Evolutionary conservation across 2,797 vertebrate species (phyloP).

Genomic region (Borostomias antarcticus): DNA sequence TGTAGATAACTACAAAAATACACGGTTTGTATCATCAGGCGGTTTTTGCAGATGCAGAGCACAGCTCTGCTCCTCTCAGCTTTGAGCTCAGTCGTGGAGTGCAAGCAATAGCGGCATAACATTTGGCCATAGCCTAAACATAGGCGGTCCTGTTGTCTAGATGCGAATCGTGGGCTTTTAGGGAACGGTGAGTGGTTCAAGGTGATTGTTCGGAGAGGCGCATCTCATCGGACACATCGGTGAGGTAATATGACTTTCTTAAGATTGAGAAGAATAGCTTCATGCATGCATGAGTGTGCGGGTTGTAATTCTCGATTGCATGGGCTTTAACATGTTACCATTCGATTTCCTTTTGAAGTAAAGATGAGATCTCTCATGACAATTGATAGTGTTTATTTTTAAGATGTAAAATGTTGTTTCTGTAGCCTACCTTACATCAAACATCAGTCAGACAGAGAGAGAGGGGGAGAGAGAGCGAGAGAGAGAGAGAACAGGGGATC

Average conservation of each 20-base stretch:
- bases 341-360: slow-evolving; percentile 42
- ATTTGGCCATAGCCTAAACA: slow-evolving; percentile 51
- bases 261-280: slow-evolving; percentile 27
- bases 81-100: slow-evolving; percentile 68
- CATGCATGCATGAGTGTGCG: slow-evolving; percentile 40
- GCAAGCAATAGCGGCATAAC: slow-evolving; percentile 65
- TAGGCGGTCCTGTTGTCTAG: slow-evolving; percentile 60
- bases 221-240: slow-evolving; percentile 53
- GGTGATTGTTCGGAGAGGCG: slow-evolving; percentile 42
- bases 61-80: slow-evolving; percentile 40
- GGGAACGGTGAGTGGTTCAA: slow-evolving; percentile 67
- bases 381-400: slow-evolving; percentile 39
- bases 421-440: slow-evolving; percentile 57
- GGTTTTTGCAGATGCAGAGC: slow-evolving; percentile 71
- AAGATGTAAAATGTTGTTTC: slow-evolving; percentile 46
- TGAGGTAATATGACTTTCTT: slow-evolving; percentile 56
- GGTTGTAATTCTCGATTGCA: slow-evolving; percentile 22
- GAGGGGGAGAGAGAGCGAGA: slow-evolving; percentile 5
- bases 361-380: slow-evolving; percentile 29
- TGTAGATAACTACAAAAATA: slow-evolving; percentile 70
- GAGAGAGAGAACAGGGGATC: slow-evolving; percentile 48
- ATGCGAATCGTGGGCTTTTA: slow-evolving; percentile 71
- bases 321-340: too few relatives aligned
- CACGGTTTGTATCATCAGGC: slow-evolving; percentile 62
- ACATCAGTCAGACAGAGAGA: slow-evolving; percentile 48